Evolutionary conservation across 2,113 vertebrate species (phyloP).

Genomic region (Grammomys surdaster): DNA sequence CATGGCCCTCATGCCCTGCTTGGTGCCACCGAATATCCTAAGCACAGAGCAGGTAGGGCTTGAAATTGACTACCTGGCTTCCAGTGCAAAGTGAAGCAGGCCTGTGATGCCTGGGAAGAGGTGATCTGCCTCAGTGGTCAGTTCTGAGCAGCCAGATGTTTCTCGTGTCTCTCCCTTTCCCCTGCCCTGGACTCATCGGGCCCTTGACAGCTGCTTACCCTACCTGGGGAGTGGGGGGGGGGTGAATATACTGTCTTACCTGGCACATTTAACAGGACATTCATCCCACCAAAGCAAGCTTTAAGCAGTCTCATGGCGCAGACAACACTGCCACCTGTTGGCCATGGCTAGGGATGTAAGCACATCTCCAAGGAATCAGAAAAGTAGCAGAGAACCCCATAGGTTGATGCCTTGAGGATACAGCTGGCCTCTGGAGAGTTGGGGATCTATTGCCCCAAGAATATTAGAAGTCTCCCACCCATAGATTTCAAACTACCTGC

Average conservation of each 20-base stretch:
- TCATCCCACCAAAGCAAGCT: not conserved
- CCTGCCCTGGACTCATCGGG: slow-evolving; percentile 15
- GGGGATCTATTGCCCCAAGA: not conserved
- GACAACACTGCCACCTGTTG: slow-evolving; percentile 81
- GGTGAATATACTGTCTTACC: not conserved
- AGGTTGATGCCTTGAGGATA: not conserved
- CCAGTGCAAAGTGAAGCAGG: not conserved
- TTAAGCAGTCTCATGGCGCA: not conserved
- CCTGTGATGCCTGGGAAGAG: no score
- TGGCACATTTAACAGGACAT: slow-evolving; percentile 25
- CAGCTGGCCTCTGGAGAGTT: not conserved
- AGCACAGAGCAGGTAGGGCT: not conserved
- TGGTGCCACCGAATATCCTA: not conserved
- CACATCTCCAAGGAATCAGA: not conserved
- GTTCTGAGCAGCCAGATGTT: not conserved
- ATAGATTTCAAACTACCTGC: slow-evolving; percentile 7
- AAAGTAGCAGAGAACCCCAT: not conserved
- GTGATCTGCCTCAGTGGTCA: not conserved
- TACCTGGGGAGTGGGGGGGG: not conserved
- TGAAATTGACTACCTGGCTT: not conserved
- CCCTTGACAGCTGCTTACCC: slow-evolving; percentile 27
- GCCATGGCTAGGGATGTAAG: slow-evolving; percentile 43
- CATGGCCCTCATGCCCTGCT: not conserved
- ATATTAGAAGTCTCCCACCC: not conserved
- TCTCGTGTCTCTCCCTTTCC: not conserved